These are phyloP conservation scores for Potamilus streckersoni DNA, from an alignment of 1,140 invertebrate species.

Conservation along the genomic window DNA sequence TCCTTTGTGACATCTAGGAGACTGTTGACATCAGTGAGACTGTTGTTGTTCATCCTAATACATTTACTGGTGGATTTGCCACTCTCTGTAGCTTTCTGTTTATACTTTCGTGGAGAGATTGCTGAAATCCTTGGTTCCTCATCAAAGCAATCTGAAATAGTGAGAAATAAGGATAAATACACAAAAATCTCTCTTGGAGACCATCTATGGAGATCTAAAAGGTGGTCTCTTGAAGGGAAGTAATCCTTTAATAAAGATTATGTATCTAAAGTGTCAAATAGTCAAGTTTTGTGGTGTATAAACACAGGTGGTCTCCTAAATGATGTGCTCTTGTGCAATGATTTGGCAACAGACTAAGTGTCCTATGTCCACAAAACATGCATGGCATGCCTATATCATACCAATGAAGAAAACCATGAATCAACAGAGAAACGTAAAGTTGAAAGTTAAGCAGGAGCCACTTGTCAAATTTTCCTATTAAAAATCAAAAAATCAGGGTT, in stretches of 20 bases:
- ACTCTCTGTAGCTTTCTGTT: constrained; percentile 11
- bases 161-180: not conserved
- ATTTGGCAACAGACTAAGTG: no score
- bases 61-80: constrained; percentile 41
- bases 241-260: constrained; percentile 3
- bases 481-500: no score
- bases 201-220: not conserved
- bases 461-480: no score
- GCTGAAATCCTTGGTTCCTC: constrained; percentile 38
- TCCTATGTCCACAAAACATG: no score
- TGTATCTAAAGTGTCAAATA: not conserved
- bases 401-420: no score
- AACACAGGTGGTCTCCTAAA: not conserved
- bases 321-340: not conserved
- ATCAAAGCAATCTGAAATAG: constrained; percentile 39
- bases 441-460: no score
- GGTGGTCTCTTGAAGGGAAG: not conserved
- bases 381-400: no score
- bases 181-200: not conserved
- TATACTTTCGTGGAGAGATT: constrained; percentile 18
- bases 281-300: not conserved
- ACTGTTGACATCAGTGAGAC: constrained; percentile 38
- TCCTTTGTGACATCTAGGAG: constrained; percentile 31
- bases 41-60: constrained; percentile 57
- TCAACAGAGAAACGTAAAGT: no score